phyloP scores from a whole-genome alignment of 2,888 invertebrate genomes.

The Psylliodes chrysocephalus region DNA sequence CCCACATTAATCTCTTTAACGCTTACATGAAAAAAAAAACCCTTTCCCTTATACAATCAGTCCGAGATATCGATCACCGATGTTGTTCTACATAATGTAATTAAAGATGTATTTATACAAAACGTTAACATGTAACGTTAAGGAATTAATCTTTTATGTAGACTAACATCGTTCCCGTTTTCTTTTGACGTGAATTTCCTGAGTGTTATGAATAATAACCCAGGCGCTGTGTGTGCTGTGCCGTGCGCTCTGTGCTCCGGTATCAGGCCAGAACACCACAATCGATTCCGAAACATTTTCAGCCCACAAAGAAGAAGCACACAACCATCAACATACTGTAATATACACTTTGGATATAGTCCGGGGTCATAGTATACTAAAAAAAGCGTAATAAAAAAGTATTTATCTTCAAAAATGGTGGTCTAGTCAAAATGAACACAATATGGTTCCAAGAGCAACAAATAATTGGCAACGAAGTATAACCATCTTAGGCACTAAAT shows the following conservation, averaged over 20 bases:
- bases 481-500: too few species aligned
- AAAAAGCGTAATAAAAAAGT: too few species aligned
- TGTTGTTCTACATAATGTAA: slow-evolving; percentile 46
- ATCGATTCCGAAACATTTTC: slow-evolving; percentile 49
- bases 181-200: slow-evolving; percentile 47
- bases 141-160: slow-evolving; percentile 54
- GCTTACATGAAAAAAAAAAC: not conserved
- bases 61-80: not conserved
- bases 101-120: slow-evolving; percentile 52
- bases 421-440: too few species aligned
- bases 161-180: slow-evolving; percentile 41
- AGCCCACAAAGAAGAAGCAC: slow-evolving; percentile 33
- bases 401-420: too few species aligned
- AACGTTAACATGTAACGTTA: slow-evolving; percentile 44
- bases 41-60: not conserved
- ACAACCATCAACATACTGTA: slow-evolving; percentile 19
- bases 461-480: too few species aligned
- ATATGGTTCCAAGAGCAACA: too few species aligned
- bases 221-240: too few species aligned
- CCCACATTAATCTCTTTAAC: too few species aligned
- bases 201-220: slow-evolving; percentile 50
- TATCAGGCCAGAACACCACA: slow-evolving; percentile 12
- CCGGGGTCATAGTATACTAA: too few species aligned
- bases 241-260: too few species aligned
- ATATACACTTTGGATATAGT: slow-evolving; percentile 10